Percentiles rank a stretch among this genome's conserved stretches.
phyloP scores from a whole-genome alignment of 2,113 vertebrate genomes.

The Notothenia rossii region DNA sequence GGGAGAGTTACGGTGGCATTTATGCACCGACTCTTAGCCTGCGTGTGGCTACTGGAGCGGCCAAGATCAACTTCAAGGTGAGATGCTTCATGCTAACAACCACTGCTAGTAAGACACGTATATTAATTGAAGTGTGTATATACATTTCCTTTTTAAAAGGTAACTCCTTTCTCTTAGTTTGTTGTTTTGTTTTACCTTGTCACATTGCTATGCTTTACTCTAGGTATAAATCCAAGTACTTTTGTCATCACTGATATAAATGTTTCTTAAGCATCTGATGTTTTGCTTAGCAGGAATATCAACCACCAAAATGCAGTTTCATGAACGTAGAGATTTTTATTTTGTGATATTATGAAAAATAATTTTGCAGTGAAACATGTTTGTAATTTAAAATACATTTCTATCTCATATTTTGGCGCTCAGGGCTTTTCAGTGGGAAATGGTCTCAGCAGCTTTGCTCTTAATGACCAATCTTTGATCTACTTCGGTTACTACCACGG shows the following conservation, averaged over 20 bases:
- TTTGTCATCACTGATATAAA: not conserved
- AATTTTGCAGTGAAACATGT: not conserved
- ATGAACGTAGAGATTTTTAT: not conserved
- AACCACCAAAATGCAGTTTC: slow-evolving; percentile 5
- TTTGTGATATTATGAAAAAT: not conserved
- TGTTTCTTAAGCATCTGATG: not conserved
- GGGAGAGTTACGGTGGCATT: slow-evolving; percentile 87
- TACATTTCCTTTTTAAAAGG: not conserved
- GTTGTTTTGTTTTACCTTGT: not conserved
- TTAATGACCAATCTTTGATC: slow-evolving; percentile 83
- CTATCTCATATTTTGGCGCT: not conserved
- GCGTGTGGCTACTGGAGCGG: slow-evolving; percentile 66
- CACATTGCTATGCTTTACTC: not conserved
- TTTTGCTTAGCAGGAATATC: not conserved
- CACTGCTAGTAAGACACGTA: not conserved
- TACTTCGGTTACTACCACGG: slow-evolving; percentile 87
- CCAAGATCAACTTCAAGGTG: slow-evolving; percentile 83
- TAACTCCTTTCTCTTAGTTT: not conserved
- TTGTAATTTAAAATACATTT: not conserved
- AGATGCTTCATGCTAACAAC: not conserved
- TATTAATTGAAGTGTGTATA: not conserved
- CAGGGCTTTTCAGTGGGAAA: slow-evolving; percentile 87
- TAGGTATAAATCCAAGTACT: not conserved
- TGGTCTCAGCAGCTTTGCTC: slow-evolving; percentile 78
- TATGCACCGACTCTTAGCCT: slow-evolving; percentile 83